Evolutionary conservation across 2,797 vertebrate species (phyloP).

Genomic region (Crenuchus spilurus): DNA sequence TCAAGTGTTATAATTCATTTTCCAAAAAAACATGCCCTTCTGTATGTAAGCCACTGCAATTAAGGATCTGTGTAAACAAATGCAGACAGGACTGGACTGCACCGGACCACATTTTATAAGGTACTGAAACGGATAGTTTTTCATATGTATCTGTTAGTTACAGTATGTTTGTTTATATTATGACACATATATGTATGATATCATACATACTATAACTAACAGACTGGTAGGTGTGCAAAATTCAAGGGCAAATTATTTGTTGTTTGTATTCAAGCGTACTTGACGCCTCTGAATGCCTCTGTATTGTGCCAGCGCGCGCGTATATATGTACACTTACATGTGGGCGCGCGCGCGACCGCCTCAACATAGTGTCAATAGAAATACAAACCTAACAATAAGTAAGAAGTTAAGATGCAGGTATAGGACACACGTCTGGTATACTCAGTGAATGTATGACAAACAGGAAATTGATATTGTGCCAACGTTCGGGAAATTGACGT

Average conservation of each 20-base stretch:
- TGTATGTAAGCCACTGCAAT: slow-evolving; percentile 15
- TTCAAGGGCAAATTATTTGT: neutral
- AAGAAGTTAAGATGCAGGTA: neutral
- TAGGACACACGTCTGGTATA: neutral
- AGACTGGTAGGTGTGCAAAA: too few species aligned
- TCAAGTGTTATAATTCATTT: slow-evolving; percentile 42
- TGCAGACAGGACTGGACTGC: slow-evolving; percentile 25
- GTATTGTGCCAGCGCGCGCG: neutral
- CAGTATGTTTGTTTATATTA: too few species aligned
- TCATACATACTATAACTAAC: neutral
- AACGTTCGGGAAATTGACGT: neutral
- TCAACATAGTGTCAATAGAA: neutral
- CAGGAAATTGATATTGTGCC: neutral
- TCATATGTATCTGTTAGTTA: too few species aligned
- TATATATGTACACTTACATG: neutral
- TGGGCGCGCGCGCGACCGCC: neutral
- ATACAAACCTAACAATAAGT: neutral
- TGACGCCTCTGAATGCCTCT: slow-evolving; percentile 13
- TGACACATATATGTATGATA: neutral
- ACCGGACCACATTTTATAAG: slow-evolving; percentile 39
- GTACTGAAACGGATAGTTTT: slow-evolving; percentile 34
- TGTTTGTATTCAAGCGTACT: slow-evolving; percentile 5
- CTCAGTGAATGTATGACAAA: too few species aligned
- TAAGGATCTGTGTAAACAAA: slow-evolving; percentile 36
- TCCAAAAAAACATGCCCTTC: neutral